These are phyloP conservation scores for Eristalis pertinax DNA, from an alignment of 2,888 invertebrate genomes.

Conservation along the genomic window DNA sequence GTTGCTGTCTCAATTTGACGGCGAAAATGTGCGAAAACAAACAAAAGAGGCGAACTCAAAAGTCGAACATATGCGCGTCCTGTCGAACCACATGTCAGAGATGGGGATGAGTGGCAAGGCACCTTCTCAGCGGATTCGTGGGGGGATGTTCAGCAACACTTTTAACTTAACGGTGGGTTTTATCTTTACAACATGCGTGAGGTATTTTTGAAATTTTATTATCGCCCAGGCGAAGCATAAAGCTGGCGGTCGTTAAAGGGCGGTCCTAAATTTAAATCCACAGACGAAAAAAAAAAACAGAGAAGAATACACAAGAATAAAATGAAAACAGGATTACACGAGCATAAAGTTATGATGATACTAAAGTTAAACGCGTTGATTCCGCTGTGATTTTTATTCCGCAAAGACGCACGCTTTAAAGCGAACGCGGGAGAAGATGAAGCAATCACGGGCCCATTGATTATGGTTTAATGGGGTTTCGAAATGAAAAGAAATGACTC, in stretches of 20 bases:
- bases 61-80: not conserved
- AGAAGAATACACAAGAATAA: not conserved
- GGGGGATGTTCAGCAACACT: not conserved
- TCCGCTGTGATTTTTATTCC: slow-evolving; percentile 6
- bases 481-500: not conserved
- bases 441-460: not conserved
- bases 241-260: slow-evolving; percentile 28
- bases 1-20: not conserved
- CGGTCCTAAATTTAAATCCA: not conserved
- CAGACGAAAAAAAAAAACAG: not conserved
- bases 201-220: slow-evolving; percentile 28
- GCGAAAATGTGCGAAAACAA: not conserved
- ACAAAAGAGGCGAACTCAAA: not conserved
- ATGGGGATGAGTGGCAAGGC: not conserved
- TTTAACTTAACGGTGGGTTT: not conserved
- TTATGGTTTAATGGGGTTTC: not conserved
- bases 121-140: too few relatives aligned
- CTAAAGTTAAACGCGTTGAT: slow-evolving; percentile 26
- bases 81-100: not conserved
- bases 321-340: slow-evolving; percentile 3
- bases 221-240: slow-evolving; percentile 16
- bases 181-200: not conserved
- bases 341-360: slow-evolving; percentile 20
- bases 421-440: not conserved
- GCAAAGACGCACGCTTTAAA: not conserved